Base-by-base conservation (phyloP, 2,888 invertebrate genomes). In the Ligdia adustata region DNA sequence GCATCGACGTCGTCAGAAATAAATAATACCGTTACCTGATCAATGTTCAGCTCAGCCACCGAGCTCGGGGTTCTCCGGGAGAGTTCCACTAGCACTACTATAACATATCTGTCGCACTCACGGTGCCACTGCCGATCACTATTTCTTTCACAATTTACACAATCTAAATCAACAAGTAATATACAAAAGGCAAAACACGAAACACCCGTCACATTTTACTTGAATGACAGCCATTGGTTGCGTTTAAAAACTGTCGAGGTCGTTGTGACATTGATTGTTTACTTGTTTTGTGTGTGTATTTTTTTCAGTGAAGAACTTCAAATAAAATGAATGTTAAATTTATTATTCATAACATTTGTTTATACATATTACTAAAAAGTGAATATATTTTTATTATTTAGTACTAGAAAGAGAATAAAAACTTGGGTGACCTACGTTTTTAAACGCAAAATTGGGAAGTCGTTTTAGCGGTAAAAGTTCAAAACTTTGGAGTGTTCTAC, bases 11-110 rank as follows among this genome's bases (percentile, higher is more conserved):
- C 75, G 82, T 80, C 86, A 83, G 79, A 82, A 81, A 79, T 77
- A 82, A 79, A 84, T 70, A 72, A 66, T 89, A 86, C 89, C 89
- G 89, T 89, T 89, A 89, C 88, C 89, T 89, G 79, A 72, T 69
- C 68, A 72, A 72, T 75, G 63, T 66, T 74, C 66, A 71, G 66
- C 60, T 67, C 66, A 62, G 61, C 59, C 66, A 65, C 55, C 63
- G 68, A 55, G 66, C 63, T 60, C 66, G 63, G 63, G 62, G 62
- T 62, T 64, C 65, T 61, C 55, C 60, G 55, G 62, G 62, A 67
- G 56, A 51, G 49, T 37, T 60, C 33, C 69, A 15, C 32, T 12
- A 11, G 70, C 67, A 62, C 65, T 60, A 43, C 73, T 83, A 77
- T 69, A 79, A 67, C 88, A 88, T 86, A 71, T 57, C 74, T 77